phyloP scores from a whole-genome alignment of 2,113 vertebrate species.

The Sphaerodactylus townsendi region DNA sequence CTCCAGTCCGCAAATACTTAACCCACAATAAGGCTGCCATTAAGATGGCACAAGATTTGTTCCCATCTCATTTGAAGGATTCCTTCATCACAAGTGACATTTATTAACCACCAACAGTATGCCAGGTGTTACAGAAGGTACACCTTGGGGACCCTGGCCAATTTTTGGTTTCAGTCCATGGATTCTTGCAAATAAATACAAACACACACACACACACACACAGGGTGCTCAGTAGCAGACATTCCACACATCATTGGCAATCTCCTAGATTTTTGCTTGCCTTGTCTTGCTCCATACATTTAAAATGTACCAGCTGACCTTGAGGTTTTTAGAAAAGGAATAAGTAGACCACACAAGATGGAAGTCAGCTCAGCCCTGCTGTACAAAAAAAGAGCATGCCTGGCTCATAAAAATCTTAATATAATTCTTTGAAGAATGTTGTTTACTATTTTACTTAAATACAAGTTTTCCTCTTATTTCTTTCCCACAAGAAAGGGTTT shows the following conservation, averaged over 20 bases:
- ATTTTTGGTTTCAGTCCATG: not conserved
- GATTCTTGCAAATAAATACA: not conserved
- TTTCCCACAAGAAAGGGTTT: too few species aligned
- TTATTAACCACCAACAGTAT: not conserved
- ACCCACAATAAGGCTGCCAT: not conserved
- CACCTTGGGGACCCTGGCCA: not conserved
- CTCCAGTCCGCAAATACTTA: not conserved
- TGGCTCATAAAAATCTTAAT: too few species aligned
- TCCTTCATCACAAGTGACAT: not conserved
- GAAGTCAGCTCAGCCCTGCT: not conserved
- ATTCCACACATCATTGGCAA: too few species aligned
- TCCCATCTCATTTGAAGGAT: not conserved
- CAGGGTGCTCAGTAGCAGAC: not conserved
- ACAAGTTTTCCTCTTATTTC: too few species aligned
- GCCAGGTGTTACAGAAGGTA: not conserved
- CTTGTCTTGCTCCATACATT: not conserved
- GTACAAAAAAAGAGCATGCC: not conserved
- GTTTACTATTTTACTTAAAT: too few species aligned
- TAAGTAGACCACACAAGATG: not conserved
- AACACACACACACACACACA: too few species aligned
- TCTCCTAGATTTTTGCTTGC: too few species aligned
- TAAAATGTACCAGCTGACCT: not conserved
- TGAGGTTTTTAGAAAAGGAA: not conserved
- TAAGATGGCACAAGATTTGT: not conserved
- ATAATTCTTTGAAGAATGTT: not conserved